A percentile compares a stretch with the other conserved stretches of the same genome.
phyloP scores from a whole-genome alignment of 2,797 vertebrate species.

The Gila robusta region DNA sequence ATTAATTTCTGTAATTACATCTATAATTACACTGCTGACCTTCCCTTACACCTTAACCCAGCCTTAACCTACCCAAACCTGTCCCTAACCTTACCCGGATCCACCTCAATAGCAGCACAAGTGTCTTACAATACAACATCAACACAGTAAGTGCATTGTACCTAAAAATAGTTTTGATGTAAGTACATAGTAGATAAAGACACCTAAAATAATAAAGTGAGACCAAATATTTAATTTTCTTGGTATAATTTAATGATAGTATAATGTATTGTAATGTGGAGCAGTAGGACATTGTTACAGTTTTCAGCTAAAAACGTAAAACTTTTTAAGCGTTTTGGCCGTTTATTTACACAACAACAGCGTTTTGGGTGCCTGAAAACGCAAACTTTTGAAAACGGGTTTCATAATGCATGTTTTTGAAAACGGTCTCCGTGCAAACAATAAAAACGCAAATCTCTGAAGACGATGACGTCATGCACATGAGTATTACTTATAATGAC shows the following conservation, averaged over 20 bases:
- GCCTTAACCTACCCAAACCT: no score
- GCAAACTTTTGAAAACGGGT: no score
- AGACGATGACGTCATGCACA: no score
- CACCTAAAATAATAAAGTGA: neutral
- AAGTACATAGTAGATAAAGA: neutral
- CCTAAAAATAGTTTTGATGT: neutral
- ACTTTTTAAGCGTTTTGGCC: no score
- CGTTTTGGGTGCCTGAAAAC: no score
- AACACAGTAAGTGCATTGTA: neutral
- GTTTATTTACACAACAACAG: no score
- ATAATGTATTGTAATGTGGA: neutral
- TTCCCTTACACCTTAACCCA: neutral
- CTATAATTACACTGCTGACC: neutral
- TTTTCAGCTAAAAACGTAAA: no score
- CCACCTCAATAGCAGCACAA: neutral
- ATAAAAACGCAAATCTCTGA: no score
- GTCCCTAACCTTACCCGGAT: no score
- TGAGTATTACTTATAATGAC: no score
- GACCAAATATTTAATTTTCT: neutral
- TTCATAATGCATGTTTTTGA: no score
- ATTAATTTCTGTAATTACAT: neutral
- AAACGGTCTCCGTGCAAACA: no score
- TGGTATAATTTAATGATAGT: neutral
- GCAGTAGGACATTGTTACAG: neutral
- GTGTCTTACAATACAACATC: neutral